Evolutionary conservation across 2,888 invertebrate species (phyloP), one percentile per base, ranked within the genome.

Genomic region (Dichetophora obliterata): DNA sequence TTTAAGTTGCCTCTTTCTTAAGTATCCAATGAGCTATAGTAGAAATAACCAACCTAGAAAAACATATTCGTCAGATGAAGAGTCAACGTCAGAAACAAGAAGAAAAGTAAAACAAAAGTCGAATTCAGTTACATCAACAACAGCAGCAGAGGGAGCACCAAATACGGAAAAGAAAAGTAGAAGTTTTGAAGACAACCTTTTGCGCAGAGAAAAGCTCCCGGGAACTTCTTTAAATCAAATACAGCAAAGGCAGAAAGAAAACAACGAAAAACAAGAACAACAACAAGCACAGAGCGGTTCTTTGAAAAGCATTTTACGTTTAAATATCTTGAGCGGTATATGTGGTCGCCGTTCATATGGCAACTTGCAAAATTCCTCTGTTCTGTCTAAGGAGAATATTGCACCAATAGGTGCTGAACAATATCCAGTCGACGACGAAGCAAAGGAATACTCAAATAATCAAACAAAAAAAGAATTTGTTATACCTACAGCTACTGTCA

Each of bases 281-380:
- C 16, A 34, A 4, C 66, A 16, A 19, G 6, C 31, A 43, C n/a
- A 66, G 9, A 9, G 19, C 19, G 65, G 31, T 34, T 9, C 34
- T 66, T 75, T 80, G 14, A 78, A 72, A 48, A 82, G 78, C 73
- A 75, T 81, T 6, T 77, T 81, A 61, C 74, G 80, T 52, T 81
- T 83, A 27, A 82, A 81, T 78, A 75, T 82, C 54, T 69, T 85
- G 63, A 83, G 79, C 61, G 82, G 83, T 31, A 81, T 85, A 74
- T 85, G 84, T 72, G 83, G 84, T 11, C 81, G 81, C 16, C 80
- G 82, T 50, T 80, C 82, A n/a, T 80, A 82, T 63, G 76, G 70
- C 31, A 79, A 78, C 74, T 52, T 82, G 48, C 71, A 72, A 24
- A 78, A 79, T 22, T 48, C 50, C 27, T 11, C 34, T 54, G 48